Conservation (phyloP, 2,797 vertebrate species). For the Knipowitschia caucasica region DNA sequence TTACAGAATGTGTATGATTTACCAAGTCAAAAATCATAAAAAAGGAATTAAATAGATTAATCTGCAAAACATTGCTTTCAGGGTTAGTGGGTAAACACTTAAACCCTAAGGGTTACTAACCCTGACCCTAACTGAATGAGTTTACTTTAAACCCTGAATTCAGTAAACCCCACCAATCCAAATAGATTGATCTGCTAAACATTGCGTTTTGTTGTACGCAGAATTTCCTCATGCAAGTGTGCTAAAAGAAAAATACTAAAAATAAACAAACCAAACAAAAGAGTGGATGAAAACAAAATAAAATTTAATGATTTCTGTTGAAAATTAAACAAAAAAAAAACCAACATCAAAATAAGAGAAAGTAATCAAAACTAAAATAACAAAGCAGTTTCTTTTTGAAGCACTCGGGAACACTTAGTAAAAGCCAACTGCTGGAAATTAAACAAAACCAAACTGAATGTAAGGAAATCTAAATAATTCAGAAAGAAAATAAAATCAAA, state of each 20-base stretch:
- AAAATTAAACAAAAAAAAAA: slow-evolving; percentile 82
- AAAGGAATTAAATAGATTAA: neutral
- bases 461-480: slow-evolving; percentile 22
- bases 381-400: slow-evolving; percentile 79
- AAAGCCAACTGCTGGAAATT: slow-evolving; percentile 66
- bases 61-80: no score
- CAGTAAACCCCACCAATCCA: neutral
- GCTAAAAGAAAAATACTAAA: slow-evolving; percentile 65
- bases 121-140: no score
- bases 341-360: slow-evolving; percentile 72
- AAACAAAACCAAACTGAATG: slow-evolving; percentile 3
- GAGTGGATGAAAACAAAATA: slow-evolving; percentile 92
- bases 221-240: slow-evolving; percentile 4
- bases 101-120: no score
- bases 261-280: slow-evolving; percentile 86
- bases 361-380: slow-evolving; percentile 63
- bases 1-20: neutral
- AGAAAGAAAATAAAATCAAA: slow-evolving; percentile 19
- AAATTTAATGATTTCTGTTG: slow-evolving; percentile 99
- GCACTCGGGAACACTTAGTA: slow-evolving; percentile 77
- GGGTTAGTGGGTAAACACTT: no score
- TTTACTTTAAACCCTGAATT: no score
- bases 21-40: neutral
- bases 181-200: neutral
- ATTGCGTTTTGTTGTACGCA: neutral